Percentiles rank a stretch among this genome's conserved stretches.
These are phyloP conservation scores for Liopterus haemorrhoidalis DNA, from an alignment of 2,888 invertebrate genomes.

Conservation along the genomic window DNA sequence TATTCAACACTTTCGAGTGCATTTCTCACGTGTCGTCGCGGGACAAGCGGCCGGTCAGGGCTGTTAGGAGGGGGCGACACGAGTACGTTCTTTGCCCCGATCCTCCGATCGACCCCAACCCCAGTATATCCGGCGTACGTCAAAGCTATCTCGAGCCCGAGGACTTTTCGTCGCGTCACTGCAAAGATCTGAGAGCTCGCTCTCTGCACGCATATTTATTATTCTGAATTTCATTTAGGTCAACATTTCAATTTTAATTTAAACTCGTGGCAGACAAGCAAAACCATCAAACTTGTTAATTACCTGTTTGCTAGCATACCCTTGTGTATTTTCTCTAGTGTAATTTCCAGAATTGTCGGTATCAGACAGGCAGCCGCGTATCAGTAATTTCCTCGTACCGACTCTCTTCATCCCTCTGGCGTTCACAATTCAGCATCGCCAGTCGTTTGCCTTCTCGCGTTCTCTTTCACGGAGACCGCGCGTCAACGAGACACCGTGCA, in stretches of 20 bases:
- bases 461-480: too few species aligned
- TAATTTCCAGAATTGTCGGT: constrained; percentile 46
- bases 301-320: constrained; percentile 47
- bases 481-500: too few species aligned
- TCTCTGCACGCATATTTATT: constrained; percentile 31
- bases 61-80: too few species aligned
- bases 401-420: background rate
- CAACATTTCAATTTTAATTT: constrained; percentile 45
- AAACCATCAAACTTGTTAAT: constrained; percentile 48
- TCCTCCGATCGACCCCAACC: too few species aligned
- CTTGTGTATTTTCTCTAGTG: constrained; percentile 45
- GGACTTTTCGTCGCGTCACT: too few species aligned
- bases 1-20: too few species aligned
- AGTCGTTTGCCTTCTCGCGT: background rate
- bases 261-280: constrained; percentile 41
- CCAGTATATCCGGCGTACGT: too few species aligned
- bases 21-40: too few species aligned
- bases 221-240: constrained; percentile 37
- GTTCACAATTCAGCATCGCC: background rate
- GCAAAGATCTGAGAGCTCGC: too few species aligned
- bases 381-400: constrained; percentile 41
- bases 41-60: too few species aligned
- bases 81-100: too few species aligned
- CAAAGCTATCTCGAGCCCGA: too few species aligned
- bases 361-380: constrained; percentile 40